A percentile compares a stretch with the other conserved stretches of the same genome.
These are phyloP conservation scores for Drosophila seclusa DNA, from an alignment of 2,888 invertebrate species.

Conservation along the genomic window DNA sequence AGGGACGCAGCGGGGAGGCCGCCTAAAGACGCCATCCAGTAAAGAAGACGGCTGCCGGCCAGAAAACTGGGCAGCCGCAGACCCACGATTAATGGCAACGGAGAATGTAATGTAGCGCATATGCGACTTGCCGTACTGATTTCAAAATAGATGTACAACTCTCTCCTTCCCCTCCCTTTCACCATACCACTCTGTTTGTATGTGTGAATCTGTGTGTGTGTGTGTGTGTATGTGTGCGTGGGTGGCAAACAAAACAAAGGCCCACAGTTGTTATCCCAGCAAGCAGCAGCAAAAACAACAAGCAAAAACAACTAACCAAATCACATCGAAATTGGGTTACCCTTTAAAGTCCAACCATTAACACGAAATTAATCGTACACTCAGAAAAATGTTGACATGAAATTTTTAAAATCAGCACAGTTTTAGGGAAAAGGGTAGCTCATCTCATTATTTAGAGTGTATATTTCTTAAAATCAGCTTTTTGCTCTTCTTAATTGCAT, in stretches of 20 bases:
- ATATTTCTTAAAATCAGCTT: neutral
- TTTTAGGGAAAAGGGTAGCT: neutral
- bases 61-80: slow-evolving; percentile 50
- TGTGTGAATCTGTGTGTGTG: slow-evolving; percentile 14
- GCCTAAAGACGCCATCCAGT: slow-evolving; percentile 37
- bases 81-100: slow-evolving; percentile 76
- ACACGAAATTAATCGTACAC: neutral
- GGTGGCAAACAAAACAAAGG: slow-evolving; percentile 63
- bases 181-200: slow-evolving; percentile 4
- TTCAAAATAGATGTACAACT: slow-evolving; percentile 65
- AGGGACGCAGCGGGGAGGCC: neutral
- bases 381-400: neutral
- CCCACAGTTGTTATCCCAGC: slow-evolving; percentile 63
- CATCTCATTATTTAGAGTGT: neutral
- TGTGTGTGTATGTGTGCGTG: slow-evolving; percentile 30
- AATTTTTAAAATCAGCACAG: neutral
- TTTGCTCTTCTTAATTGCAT: neutral
- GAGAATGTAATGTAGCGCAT: slow-evolving; percentile 77
- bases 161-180: neutral
- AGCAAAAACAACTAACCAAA: neutral
- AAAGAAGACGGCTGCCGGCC: slow-evolving; percentile 28
- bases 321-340: neutral
- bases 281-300: slow-evolving; percentile 60
- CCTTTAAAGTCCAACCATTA: neutral
- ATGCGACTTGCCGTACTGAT: slow-evolving; percentile 78